Evolutionary conservation across 2,113 vertebrate species (phyloP).

Genomic region (Calonectris borealis): DNA sequence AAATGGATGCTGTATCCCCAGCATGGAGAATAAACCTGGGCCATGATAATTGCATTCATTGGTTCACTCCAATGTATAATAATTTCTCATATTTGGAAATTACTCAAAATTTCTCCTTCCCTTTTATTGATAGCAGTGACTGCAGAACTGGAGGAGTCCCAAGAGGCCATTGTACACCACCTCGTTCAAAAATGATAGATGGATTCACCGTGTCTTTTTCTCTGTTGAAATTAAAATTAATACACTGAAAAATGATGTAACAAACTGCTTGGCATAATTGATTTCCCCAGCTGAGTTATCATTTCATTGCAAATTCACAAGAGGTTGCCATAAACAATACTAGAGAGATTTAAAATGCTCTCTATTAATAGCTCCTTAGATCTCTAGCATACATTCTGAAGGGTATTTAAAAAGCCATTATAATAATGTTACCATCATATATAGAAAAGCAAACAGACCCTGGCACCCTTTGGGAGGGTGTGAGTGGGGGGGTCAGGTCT

Average conservation of each 20-base stretch:
- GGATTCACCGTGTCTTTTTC: background rate
- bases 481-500: background rate
- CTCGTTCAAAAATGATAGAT: background rate
- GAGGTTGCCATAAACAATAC: constrained; percentile 3
- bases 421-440: rapidly evolving
- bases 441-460: background rate
- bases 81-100: background rate
- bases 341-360: background rate
- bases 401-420: background rate
- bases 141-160: background rate
- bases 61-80: background rate
- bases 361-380: background rate
- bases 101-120: background rate
- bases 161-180: background rate
- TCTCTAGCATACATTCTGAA: background rate
- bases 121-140: background rate
- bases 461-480: background rate
- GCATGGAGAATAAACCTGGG: background rate
- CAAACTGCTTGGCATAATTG: background rate
- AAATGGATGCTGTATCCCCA: background rate
- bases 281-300: constrained; percentile 29
- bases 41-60: background rate
- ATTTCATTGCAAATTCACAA: background rate
- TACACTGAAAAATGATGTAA: background rate
- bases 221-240: background rate